A percentile compares a stretch with the other conserved stretches of the same genome.
These are phyloP conservation scores for Electrona antarctica DNA, from an alignment of 2,113 vertebrate genomes.

Conservation along the genomic window DNA sequence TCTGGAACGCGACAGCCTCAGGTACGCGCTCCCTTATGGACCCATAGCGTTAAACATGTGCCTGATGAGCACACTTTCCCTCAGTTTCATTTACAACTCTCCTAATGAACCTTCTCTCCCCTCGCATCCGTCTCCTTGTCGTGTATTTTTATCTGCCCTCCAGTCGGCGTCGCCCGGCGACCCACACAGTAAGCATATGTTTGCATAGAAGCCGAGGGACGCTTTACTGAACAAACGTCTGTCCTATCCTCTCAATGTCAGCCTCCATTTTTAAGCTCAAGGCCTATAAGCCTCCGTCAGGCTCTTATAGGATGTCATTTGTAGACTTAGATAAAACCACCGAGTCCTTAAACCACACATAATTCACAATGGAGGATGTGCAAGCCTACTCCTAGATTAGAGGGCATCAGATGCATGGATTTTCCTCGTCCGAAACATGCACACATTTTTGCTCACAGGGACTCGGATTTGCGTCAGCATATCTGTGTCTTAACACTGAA, in stretches of 20 bases:
- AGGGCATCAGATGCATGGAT: not conserved
- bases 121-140: slow-evolving; percentile 25
- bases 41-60: slow-evolving; percentile 65
- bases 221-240: slow-evolving; percentile 40
- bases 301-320: slow-evolving; percentile 27
- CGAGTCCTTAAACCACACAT: slow-evolving; percentile 10
- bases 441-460: not conserved
- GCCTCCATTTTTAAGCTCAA: not conserved
- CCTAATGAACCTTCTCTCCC: slow-evolving; percentile 53
- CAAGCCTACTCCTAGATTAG: slow-evolving; percentile 14
- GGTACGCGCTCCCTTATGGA: slow-evolving; percentile 66
- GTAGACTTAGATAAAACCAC: slow-evolving; percentile 31
- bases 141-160: slow-evolving; percentile 52
- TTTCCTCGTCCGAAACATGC: not conserved
- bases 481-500: not conserved
- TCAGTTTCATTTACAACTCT: slow-evolving; percentile 61
- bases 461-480: not conserved
- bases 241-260: slow-evolving; percentile 27
- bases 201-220: slow-evolving; percentile 45
- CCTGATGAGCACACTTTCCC: slow-evolving; percentile 60
- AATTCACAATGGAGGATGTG: slow-evolving; percentile 15
- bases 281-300: slow-evolving; percentile 22
- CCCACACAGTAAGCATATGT: slow-evolving; percentile 60
- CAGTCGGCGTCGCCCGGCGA: slow-evolving; percentile 44
- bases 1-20: slow-evolving; percentile 70